Evolutionary conservation across 2,888 invertebrate species (phyloP), one percentile per base, ranked within the genome.

Genomic region (Aspidapion aeneum): DNA sequence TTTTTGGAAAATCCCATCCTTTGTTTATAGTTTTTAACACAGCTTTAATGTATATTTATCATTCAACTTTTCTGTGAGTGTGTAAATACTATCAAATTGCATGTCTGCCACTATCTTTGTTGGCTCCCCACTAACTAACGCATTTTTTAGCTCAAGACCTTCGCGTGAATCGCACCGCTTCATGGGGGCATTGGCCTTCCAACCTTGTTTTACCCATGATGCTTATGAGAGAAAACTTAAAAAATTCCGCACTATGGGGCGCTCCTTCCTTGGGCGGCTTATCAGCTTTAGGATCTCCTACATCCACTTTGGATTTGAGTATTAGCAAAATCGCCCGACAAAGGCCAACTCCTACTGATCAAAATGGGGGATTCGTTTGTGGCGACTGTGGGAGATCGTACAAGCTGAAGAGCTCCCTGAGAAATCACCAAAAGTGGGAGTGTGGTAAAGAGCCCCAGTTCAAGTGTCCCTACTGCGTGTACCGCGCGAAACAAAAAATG

Each of bases 361-460:
- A 69, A n/a, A 71, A 71, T 69, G 83, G 85, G 69, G 83, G 85
- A 75, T 91, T 90, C 84, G 85, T 87, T 64, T 92, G 92, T 80
- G 87, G 90, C 61, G 90, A 90, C 74, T 94, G 94, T 81, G 92
- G 91, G 66, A 85, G 93, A 70, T 87, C 90, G 68, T 94, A 94
- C 82, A 93, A 93, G 79, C 85, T 93, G 71, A 93, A 93, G 81
- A 92, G 92, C 71, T 93, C 93, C 65, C 82, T 91, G 74, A 85
- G 91, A 66, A 91, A 91, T 79, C 91, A 91, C 77, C 90, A 90
- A 83, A 91, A 91, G 79, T 91, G 91, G 91, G 91, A 91, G 80
- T 91, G 91, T 80, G 90, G 91, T 75, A 91, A 91, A 79, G 91
- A 91, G 79, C 91, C 91, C 18, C 90, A 90, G 79, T 91, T 91